Percentiles rank a stretch among this genome's conserved stretches.
These are phyloP conservation scores for Nipponia nippon DNA, from an alignment of 2,113 vertebrate species.

Conservation along the genomic window DNA sequence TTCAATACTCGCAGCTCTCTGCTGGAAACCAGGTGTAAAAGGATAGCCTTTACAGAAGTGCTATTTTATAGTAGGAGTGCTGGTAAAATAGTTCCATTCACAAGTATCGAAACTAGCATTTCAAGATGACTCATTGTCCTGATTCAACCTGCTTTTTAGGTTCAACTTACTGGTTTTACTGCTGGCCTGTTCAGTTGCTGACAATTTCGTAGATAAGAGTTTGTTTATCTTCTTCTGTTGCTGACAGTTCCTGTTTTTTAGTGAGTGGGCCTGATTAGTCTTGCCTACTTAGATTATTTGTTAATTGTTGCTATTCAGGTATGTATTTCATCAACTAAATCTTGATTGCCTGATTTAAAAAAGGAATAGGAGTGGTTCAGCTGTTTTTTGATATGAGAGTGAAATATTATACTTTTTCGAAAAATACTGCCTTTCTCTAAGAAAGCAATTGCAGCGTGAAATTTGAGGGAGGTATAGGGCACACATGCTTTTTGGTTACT, in stretches of 20 bases:
- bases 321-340: neutral
- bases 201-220: neutral
- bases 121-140: neutral
- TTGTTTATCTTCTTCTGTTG: neutral
- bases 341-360: neutral
- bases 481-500: neutral
- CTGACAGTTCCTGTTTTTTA: neutral
- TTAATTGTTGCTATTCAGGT: neutral
- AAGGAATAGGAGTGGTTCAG: neutral
- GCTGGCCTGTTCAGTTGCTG: neutral
- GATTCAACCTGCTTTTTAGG: neutral
- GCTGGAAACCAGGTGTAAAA: neutral
- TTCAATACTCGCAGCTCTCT: neutral
- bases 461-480: neutral
- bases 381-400: neutral
- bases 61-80: neutral
- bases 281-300: neutral
- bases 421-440: neutral
- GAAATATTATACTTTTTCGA: neutral
- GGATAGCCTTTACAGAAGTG: neutral
- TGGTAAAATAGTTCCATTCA: neutral
- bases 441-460: neutral
- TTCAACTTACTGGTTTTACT: neutral
- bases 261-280: neutral
- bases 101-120: neutral